Evolutionary conservation across 2,797 vertebrate genomes (phyloP).

Genomic region (Syngnathus acus): DNA sequence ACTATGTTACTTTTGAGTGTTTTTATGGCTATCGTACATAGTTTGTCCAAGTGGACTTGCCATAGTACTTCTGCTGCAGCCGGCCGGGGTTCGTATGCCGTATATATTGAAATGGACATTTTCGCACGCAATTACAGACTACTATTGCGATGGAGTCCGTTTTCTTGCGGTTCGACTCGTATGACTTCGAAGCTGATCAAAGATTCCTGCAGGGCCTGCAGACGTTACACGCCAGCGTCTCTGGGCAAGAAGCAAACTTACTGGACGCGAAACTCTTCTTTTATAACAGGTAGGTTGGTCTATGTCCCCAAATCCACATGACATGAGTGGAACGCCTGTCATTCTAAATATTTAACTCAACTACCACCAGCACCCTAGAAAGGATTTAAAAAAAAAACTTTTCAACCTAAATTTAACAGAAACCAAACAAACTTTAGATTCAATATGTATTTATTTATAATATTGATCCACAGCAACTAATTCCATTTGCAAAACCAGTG

Average conservation of each 20-base stretch:
- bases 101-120: too few species aligned
- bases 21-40: neutral
- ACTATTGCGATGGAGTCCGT: conserved; percentile 45
- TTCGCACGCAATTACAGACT: too few species aligned
- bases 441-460: too few species aligned
- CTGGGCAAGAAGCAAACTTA: conserved; percentile 7
- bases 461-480: too few species aligned
- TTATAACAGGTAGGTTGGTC: conserved; percentile 56
- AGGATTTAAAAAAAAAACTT: too few species aligned
- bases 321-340: neutral
- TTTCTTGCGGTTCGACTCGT: conserved; percentile 54
- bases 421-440: too few species aligned
- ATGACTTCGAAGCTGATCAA: conserved; percentile 54
- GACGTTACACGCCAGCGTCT: conserved; percentile 12
- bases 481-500: too few species aligned
- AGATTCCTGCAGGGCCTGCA: conserved; percentile 52
- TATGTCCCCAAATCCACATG: neutral
- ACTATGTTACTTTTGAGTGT: too few species aligned
- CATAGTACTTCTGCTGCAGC: neutral
- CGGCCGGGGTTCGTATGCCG: too few species aligned
- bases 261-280: conserved; percentile 64
- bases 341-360: neutral
- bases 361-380: neutral
- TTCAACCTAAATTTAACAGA: too few species aligned
- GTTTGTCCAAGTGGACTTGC: neutral